Evolutionary conservation across 2,888 invertebrate species (phyloP).

Genomic region (Diabrotica balteata): DNA sequence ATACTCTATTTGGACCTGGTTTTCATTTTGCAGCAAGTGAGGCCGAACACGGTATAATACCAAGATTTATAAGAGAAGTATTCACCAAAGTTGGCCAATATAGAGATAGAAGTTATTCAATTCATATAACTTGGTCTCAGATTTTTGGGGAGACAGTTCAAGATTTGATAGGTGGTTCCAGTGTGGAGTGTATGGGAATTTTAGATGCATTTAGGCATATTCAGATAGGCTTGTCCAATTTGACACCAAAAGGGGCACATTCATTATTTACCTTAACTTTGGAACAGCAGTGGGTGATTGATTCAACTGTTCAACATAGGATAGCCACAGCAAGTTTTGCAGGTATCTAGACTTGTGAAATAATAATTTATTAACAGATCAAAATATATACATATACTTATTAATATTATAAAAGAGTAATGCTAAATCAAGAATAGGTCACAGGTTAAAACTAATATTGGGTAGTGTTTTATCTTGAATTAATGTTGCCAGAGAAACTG

Average conservation of each 20-base stretch:
- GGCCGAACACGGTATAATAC: constrained; percentile 75
- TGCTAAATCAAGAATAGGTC: too few relatives aligned
- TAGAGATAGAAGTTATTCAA: constrained; percentile 69
- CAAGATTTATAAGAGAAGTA: constrained; percentile 74
- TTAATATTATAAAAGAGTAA: too few relatives aligned
- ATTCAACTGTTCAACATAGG: constrained; percentile 73
- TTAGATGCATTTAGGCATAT: constrained; percentile 76
- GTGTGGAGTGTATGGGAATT: constrained; percentile 68
- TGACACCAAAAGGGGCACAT: constrained; percentile 67
- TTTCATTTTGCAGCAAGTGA: constrained; percentile 69
- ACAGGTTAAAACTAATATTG: too few relatives aligned
- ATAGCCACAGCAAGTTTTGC: constrained; percentile 79
- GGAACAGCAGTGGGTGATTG: constrained; percentile 74
- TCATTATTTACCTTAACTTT: constrained; percentile 76
- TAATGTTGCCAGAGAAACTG: too few relatives aligned
- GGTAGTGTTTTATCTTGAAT: too few relatives aligned
- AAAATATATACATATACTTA: constrained; percentile 8
- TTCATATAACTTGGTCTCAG: constrained; percentile 78
- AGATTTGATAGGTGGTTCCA: constrained; percentile 64
- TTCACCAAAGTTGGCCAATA: constrained; percentile 71
- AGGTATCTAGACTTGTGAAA: constrained; percentile 54
- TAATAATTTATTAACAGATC: constrained; percentile 13
- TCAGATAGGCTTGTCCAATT: constrained; percentile 70
- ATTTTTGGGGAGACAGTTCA: constrained; percentile 72
- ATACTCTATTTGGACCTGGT: constrained; percentile 76